Evolutionary conservation across 2,888 invertebrate genomes (phyloP).

Genomic region (Tubulanus polymorphus): DNA sequence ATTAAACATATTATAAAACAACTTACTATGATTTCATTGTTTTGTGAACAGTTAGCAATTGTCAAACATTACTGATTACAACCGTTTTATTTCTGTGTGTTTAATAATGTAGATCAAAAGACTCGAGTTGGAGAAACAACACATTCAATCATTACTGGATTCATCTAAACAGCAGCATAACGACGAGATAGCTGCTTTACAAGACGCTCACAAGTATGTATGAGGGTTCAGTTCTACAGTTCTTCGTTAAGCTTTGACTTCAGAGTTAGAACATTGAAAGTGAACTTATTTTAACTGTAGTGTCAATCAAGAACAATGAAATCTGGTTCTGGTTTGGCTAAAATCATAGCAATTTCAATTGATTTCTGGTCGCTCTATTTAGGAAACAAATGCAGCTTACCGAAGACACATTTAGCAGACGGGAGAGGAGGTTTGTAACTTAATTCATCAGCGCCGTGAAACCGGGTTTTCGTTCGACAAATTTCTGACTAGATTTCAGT

Average conservation of each 20-base stretch:
- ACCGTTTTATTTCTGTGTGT: neutral
- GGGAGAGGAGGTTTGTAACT: conserved; percentile 12
- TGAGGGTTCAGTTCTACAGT: conserved; percentile 27
- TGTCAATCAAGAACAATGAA: too few species aligned
- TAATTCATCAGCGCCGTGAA: neutral
- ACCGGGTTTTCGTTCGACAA: neutral
- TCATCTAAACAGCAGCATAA: conserved; percentile 39
- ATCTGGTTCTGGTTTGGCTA: too few species aligned
- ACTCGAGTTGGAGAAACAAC: conserved; percentile 43
- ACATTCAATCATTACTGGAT: conserved; percentile 36
- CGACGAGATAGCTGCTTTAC: conserved; percentile 45
- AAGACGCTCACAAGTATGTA: conserved; percentile 44
- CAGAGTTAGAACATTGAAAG: too few species aligned
- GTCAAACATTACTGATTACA: too few species aligned
- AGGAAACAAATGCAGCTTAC: conserved; percentile 18
- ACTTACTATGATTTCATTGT: too few species aligned
- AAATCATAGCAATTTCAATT: neutral
- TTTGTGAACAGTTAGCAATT: too few species aligned
- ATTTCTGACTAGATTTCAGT: too few species aligned
- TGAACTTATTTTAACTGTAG: too few species aligned
- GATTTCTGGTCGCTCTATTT: conserved; percentile 1
- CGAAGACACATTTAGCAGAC: conserved; percentile 16
- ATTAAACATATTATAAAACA: too few species aligned
- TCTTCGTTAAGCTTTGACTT: too few species aligned
- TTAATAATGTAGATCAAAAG: conserved; percentile 38